Evolutionary conservation across 2,888 invertebrate species (phyloP).

Genomic region (Melieria crassipennis): DNA sequence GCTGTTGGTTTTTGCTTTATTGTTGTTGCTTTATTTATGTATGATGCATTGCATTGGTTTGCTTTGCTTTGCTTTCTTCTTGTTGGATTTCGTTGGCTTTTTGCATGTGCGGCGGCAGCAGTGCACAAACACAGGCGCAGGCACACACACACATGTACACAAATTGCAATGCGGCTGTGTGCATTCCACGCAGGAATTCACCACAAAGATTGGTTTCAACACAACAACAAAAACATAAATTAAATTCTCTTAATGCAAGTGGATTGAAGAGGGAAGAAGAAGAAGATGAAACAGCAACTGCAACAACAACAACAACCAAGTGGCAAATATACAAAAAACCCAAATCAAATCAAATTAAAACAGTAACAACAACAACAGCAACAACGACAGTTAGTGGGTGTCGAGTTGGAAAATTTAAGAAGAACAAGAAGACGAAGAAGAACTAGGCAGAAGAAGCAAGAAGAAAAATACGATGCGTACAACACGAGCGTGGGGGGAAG

Average conservation of each 20-base stretch:
- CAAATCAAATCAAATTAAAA: neutral
- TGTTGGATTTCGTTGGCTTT: neutral
- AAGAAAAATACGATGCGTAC: no score
- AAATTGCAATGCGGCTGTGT: slow-evolving; percentile 20
- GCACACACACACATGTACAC: slow-evolving; percentile 1
- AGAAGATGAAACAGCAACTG: neutral
- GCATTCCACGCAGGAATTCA: slow-evolving; percentile 18
- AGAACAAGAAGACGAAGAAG: no score
- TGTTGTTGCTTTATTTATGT: neutral
- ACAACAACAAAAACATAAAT: no score
- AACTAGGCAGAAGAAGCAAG: no score
- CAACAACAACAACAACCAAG: neutral
- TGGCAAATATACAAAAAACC: no score
- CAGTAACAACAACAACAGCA: neutral
- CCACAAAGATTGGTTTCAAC: slow-evolving; percentile 2
- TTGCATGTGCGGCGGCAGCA: slow-evolving; percentile 14
- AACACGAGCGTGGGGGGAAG: no score
- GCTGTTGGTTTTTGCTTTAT: neutral
- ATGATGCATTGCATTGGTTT: neutral
- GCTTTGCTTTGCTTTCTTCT: neutral
- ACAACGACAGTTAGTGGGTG: neutral
- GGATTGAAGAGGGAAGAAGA: no score
- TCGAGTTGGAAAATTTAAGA: neutral
- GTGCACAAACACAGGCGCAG: slow-evolving; percentile 21
- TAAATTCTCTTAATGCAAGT: no score